A percentile compares a stretch with the other conserved stretches of the same genome.
These are phyloP conservation scores for Hypotaenidia okinawae DNA, from an alignment of 2,797 vertebrate genomes.

Conservation along the genomic window DNA sequence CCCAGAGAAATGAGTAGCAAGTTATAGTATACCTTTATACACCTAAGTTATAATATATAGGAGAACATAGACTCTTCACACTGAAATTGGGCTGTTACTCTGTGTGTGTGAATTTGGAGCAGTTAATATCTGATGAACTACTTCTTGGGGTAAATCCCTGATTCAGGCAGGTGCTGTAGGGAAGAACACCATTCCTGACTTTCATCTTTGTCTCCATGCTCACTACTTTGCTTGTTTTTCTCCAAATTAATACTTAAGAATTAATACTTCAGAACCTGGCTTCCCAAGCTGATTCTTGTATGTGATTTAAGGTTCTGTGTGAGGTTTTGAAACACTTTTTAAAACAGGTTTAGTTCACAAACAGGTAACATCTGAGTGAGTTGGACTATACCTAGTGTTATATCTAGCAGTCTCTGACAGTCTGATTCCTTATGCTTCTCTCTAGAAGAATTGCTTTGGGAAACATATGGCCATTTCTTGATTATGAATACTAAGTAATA, in stretches of 20 bases:
- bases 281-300: neutral
- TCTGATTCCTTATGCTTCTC: neutral
- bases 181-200: neutral
- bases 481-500: neutral
- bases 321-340: neutral
- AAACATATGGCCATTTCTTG: neutral
- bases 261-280: neutral
- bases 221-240: neutral
- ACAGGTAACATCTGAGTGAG: neutral
- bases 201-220: neutral
- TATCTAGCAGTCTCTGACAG: neutral
- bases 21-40: neutral
- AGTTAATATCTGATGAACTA: neutral
- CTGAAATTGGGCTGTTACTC: neutral
- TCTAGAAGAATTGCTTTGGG: neutral
- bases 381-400: neutral
- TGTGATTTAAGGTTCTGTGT: neutral
- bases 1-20: neutral
- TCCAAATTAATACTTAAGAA: neutral
- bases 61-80: neutral
- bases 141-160: neutral
- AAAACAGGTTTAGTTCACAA: neutral
- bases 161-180: neutral
- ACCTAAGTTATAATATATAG: neutral
- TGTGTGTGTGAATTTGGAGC: neutral